Conservation (phyloP, 2,888 invertebrate species). For the Zaprionus obscuricornis region DNA sequence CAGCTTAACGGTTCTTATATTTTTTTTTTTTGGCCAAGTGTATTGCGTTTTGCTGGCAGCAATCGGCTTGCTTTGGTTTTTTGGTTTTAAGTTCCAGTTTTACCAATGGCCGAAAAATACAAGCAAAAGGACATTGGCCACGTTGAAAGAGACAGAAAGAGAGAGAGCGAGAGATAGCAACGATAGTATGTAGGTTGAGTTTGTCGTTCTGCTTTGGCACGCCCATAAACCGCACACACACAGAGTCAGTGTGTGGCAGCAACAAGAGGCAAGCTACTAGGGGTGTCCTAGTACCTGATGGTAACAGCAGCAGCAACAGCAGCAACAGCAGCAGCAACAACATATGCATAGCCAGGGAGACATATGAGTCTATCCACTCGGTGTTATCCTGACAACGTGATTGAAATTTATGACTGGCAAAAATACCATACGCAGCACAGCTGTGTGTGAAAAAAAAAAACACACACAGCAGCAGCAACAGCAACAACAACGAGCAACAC, state of each 20-base stretch:
- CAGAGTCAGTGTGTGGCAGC: conserved; percentile 7
- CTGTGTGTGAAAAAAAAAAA: background rate
- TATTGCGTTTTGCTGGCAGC: background rate
- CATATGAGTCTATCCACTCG: conserved; percentile 74
- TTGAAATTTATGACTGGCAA: conserved; percentile 78
- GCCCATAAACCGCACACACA: conserved; percentile 55
- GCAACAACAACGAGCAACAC: conserved; percentile 31
- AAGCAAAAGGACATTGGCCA: conserved; percentile 48
- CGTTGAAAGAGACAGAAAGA: conserved; percentile 41
- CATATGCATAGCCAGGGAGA: conserved; percentile 63
- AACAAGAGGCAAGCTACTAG: conserved; percentile 6
- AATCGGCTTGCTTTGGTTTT: conserved; percentile 23
- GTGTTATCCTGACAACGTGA: conserved; percentile 78
- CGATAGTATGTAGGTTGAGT: no score
- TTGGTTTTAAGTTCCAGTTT: no score
- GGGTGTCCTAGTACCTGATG: conserved; percentile 51
- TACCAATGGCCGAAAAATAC: conserved; percentile 44
- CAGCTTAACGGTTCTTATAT: background rate
- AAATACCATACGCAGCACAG: conserved; percentile 51
- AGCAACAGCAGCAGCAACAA: conserved; percentile 23
- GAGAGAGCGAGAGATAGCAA: background rate
- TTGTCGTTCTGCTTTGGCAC: conserved; percentile 54
- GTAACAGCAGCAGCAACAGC: conserved; percentile 29
- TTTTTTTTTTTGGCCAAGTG: conserved; percentile 8
- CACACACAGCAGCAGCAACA: conserved; percentile 32